These are phyloP conservation scores for Odontomachus brunneus DNA, from an alignment of 1,140 invertebrate genomes.

Conservation along the genomic window DNA sequence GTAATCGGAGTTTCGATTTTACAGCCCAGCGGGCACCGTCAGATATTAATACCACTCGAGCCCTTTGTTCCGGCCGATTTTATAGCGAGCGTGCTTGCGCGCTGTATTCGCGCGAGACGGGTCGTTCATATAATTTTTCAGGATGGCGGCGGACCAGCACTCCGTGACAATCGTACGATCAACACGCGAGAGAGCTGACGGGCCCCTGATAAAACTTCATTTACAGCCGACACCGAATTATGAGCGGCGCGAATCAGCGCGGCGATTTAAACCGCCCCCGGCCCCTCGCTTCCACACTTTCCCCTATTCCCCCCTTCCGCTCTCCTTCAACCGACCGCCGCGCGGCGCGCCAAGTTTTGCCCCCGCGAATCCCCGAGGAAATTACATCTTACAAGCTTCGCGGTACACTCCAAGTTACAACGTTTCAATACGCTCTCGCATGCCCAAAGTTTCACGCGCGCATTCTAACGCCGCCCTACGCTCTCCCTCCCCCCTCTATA, in stretches of 20 bases:
- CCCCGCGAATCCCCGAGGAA: conserved; percentile 50
- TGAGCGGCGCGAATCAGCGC: conserved; percentile 35
- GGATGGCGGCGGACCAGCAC: conserved; percentile 20
- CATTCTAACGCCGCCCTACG: conserved; percentile 35
- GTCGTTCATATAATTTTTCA: conserved; percentile 56
- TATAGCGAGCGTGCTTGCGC: conserved; percentile 42
- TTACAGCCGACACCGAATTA: conserved; percentile 37
- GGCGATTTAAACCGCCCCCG: conserved; percentile 33
- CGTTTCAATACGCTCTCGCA: conserved; percentile 56
- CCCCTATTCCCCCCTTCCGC: not conserved
- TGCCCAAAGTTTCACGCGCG: conserved; percentile 46
- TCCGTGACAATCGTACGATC: conserved; percentile 58
- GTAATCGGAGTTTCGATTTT: conserved; percentile 72
- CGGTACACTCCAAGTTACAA: conserved; percentile 52
- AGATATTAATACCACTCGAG: conserved; percentile 70
- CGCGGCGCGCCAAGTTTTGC: too few relatives aligned
- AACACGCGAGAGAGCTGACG: conserved; percentile 33
- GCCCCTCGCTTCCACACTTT: not conserved
- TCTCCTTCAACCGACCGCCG: too few relatives aligned
- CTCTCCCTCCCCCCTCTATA: too few relatives aligned
- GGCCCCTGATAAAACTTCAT: conserved; percentile 45
- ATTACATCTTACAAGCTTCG: conserved; percentile 56
- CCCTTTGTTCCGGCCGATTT: conserved; percentile 62
- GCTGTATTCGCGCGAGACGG: conserved; percentile 38
- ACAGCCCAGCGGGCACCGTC: conserved; percentile 53